phyloP scores from a whole-genome alignment of 2,113 vertebrate species.

The Tupaia chinensis region DNA sequence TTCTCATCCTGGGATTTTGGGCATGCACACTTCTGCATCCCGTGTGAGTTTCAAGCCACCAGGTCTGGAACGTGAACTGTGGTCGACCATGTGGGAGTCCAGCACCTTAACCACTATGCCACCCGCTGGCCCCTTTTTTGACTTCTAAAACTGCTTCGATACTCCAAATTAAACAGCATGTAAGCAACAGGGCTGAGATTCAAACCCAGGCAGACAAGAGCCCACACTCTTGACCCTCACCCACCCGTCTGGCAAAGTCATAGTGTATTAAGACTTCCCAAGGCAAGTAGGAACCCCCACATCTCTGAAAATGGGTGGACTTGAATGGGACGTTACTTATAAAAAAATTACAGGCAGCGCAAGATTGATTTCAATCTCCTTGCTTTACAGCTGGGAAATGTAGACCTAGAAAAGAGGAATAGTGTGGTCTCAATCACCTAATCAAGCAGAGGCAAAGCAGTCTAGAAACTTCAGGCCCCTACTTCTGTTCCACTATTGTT shows the following conservation, averaged over 20 bases:
- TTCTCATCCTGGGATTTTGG: too few relatives aligned
- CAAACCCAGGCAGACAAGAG: constrained; percentile 32
- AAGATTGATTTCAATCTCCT: not conserved
- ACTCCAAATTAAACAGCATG: constrained; percentile 1
- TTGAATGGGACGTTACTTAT: not conserved
- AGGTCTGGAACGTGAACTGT: too few relatives aligned
- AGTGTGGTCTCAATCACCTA: not conserved
- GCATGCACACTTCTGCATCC: too few relatives aligned
- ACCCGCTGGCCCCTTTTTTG: not conserved
- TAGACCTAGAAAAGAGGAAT: not conserved
- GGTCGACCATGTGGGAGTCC: too few relatives aligned
- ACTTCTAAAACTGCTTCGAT: constrained; percentile 24
- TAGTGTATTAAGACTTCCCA: not conserved
- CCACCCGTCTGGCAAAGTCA: not conserved
- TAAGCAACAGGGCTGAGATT: not conserved
- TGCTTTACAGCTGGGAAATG: not conserved
- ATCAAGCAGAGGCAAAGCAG: not conserved
- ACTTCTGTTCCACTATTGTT: not conserved
- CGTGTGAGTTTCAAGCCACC: too few relatives aligned
- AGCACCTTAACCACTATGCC: too few relatives aligned
- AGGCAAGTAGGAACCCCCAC: not conserved
- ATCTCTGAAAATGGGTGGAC: not conserved
- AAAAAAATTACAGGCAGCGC: not conserved
- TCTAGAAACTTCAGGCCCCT: not conserved
- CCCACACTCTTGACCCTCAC: not conserved